A percentile compares a stretch with the other conserved stretches of the same genome.
Conservation (phyloP, 92 coral and sea anemone species). For the Palythoa heliodiscus region DNA sequence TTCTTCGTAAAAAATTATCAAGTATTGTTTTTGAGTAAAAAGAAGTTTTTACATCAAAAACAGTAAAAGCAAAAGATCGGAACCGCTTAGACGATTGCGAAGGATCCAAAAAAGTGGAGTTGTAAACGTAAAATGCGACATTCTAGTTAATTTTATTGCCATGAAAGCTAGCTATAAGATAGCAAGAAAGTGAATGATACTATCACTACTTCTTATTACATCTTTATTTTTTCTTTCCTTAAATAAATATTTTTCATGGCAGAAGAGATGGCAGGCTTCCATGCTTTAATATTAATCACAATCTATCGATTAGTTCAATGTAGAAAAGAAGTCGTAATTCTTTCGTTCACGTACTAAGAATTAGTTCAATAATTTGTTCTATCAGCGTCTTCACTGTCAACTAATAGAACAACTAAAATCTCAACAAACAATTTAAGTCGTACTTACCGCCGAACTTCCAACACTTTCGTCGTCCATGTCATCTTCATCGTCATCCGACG, state of each 20-base stretch:
- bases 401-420: constrained; percentile 9
- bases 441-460: constrained; percentile 88
- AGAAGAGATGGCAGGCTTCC: constrained; percentile 70
- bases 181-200: background rate
- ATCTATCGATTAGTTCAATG: constrained; percentile 66
- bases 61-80: constrained; percentile 42
- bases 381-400: background rate
- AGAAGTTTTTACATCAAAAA: constrained; percentile 3
- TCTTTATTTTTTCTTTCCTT: constrained; percentile 39
- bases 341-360: constrained; percentile 16
- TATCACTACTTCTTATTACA: constrained; percentile 13
- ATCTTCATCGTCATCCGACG: constrained; percentile 96
- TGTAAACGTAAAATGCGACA: too few relatives aligned
- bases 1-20: constrained; percentile 29
- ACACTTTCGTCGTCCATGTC: constrained; percentile 90
- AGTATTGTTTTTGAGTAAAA: constrained; percentile 20
- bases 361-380: constrained; percentile 32
- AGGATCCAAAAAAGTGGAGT: background rate
- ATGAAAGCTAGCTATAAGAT: background rate
- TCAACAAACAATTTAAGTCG: constrained; percentile 19
- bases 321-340: constrained; percentile 52
- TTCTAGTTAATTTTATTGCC: background rate
- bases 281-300: constrained; percentile 82
- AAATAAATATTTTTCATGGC: constrained; percentile 73
- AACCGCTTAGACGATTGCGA: constrained; percentile 8